Evolutionary conservation across 1,140 invertebrate genomes (phyloP), one percentile per base, ranked within the genome.

Genomic region (Sarcophaga peregrina): DNA sequence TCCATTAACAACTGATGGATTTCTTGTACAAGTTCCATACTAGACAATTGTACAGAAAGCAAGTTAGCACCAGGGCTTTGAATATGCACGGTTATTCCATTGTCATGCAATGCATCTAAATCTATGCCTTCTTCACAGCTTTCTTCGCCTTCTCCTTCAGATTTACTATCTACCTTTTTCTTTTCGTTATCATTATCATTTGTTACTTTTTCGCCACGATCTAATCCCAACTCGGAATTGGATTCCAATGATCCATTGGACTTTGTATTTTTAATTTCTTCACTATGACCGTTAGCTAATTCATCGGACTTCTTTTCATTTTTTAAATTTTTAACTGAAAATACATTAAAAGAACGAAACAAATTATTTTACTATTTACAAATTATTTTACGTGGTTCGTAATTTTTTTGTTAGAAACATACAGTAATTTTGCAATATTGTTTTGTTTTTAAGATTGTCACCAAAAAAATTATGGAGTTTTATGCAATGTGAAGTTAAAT

Each of bases 1-100:
- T 99, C 98, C 97, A 99, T 98, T 9, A 99, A 91, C 78, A 99
- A 92, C 91, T 99, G 98, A 90, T 99, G 98, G 80, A 99, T 98
- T 93, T 99, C 98, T 93, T 99, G 98, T 0, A 99, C 98, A 58
- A 99, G 91, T 91, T 99, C 98, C 96, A 98, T 97, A 88, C 97
- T 98, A 13, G 97, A 98, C 3, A 99, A 95, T 92, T 98, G 97
- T 87, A 98, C 96, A 87, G 98, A 97, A 90, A 98, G 95, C 6
- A 96, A 93, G 86, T 98, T 97, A 7, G 96, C 92, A 10, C 96
- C 96, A 10, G 97, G 97, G 84, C 96, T 96, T 54, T 95, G 93
- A 85, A 99, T 97, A 92, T 97, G 97, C 1, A 99, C 95, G 80
- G 95, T 97, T 87, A 98, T 98, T 54, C 97, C 97, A 90, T 96